phyloP scores from a whole-genome alignment of 1,140 invertebrate species.

The Rhizoglyphus robini region DNA sequence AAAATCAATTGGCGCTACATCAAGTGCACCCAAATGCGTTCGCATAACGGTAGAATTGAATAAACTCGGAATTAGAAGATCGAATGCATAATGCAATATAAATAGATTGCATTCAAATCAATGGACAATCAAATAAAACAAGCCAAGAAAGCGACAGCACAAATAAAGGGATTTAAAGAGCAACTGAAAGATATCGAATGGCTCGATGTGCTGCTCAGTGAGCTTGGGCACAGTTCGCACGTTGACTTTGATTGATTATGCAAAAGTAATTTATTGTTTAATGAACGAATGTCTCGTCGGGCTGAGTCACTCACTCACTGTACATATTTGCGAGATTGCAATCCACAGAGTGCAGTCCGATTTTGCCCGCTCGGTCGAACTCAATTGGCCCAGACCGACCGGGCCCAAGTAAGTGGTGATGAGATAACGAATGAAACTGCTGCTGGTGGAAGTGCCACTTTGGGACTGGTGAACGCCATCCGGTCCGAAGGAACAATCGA shows the following conservation, averaged over 20 bases:
- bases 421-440: not conserved
- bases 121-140: constrained; percentile 8
- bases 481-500: not conserved
- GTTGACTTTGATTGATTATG: constrained; percentile 22
- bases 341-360: not conserved
- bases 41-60: not conserved
- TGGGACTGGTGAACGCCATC: constrained; percentile 5
- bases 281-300: constrained; percentile 3
- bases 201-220: not conserved
- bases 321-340: not conserved
- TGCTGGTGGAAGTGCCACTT: too few species aligned
- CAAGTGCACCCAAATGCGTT: not conserved
- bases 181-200: constrained; percentile 14
- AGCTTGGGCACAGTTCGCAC: constrained; percentile 1
- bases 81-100: too few species aligned
- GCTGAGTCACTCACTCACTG: not conserved
- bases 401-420: not conserved
- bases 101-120: too few species aligned
- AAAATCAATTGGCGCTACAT: constrained; percentile 12
- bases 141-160: not conserved
- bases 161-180: constrained; percentile 10
- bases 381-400: not conserved
- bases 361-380: not conserved
- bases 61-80: too few species aligned
- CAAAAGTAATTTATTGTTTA: constrained; percentile 22